phyloP scores from a whole-genome alignment of 2,113 vertebrate genomes.

The Theristicus caerulescens region DNA sequence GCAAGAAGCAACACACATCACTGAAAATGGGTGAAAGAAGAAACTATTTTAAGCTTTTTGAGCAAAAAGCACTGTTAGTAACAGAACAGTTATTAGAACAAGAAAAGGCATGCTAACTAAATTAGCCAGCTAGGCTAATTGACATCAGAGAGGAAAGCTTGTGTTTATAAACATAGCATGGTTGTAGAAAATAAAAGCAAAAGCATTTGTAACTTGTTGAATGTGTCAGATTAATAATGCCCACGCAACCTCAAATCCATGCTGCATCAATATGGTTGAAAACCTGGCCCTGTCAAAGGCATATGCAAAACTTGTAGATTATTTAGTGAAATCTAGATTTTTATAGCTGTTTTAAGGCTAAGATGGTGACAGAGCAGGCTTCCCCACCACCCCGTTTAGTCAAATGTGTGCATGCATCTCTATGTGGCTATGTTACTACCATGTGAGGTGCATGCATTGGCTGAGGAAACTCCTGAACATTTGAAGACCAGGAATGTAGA shows the following conservation, averaged over 20 bases:
- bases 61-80: not conserved
- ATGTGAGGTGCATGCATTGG: fast-evolving
- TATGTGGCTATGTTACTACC: not conserved
- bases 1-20: not conserved
- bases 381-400: not conserved
- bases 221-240: not conserved
- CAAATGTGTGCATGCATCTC: not conserved
- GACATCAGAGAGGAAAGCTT: not conserved
- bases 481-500: not conserved
- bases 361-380: not conserved
- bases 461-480: not conserved
- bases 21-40: not conserved
- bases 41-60: not conserved
- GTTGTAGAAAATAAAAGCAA: not conserved
- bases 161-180: not conserved
- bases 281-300: not conserved
- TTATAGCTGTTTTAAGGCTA: not conserved
- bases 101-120: not conserved
- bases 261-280: not conserved
- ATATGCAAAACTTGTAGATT: not conserved
- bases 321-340: not conserved
- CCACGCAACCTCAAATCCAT: fast-evolving
- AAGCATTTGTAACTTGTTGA: not conserved
- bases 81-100: not conserved
- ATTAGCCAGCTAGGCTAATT: not conserved